A percentile compares a stretch with the other conserved stretches of the same genome.
Evolutionary conservation across 2,113 vertebrate genomes (phyloP).

Genomic region (Ceyx cyanopectus): DNA sequence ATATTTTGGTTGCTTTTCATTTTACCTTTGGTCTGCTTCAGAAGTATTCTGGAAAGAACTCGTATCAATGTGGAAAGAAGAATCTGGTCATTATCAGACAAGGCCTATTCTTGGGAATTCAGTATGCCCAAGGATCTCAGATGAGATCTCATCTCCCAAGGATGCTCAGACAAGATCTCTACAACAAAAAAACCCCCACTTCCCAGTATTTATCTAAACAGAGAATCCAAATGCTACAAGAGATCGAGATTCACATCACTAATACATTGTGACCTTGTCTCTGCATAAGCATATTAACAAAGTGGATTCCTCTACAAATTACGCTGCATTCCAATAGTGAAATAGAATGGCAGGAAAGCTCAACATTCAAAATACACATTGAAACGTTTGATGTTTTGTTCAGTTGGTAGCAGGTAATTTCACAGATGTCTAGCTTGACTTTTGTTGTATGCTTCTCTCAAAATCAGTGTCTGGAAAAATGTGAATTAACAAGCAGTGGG

Average conservation of each 20-base stretch:
- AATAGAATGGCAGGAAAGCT: neutral
- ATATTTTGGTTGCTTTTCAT: neutral
- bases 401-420: neutral
- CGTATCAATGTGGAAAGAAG: neutral
- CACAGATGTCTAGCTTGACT: neutral
- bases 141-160: neutral
- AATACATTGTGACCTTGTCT: neutral
- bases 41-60: neutral
- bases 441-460: neutral
- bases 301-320: neutral
- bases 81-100: neutral
- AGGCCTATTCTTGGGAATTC: neutral
- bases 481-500: slow-evolving; percentile 46
- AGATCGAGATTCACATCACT: neutral
- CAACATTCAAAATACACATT: neutral
- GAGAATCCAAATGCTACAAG: neutral
- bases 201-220: neutral
- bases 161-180: neutral
- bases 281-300: neutral
- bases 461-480: slow-evolving; percentile 39
- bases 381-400: neutral
- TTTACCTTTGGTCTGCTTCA: neutral
- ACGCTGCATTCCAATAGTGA: neutral
- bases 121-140: neutral
- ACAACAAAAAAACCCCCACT: neutral